A percentile compares a stretch with the other conserved stretches of the same genome.
These are phyloP conservation scores for Leucophenga montana DNA, from an alignment of 2,888 invertebrate genomes.

Conservation along the genomic window DNA sequence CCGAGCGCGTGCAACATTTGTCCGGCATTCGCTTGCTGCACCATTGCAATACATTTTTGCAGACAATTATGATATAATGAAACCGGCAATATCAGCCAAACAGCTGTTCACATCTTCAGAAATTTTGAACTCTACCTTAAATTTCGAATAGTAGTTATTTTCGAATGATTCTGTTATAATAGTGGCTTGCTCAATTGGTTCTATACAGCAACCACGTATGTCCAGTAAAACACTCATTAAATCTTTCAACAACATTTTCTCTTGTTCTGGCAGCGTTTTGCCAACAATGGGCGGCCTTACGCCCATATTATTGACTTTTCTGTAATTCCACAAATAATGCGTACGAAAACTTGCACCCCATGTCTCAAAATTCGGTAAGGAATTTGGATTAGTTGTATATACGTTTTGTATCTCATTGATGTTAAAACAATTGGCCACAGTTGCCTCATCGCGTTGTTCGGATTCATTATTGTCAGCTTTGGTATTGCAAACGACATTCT, in stretches of 20 bases:
- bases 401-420: too few relatives aligned
- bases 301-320: slow-evolving; percentile 54
- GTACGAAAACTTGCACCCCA: slow-evolving; percentile 39
- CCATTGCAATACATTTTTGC: slow-evolving; percentile 81
- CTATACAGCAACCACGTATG: slow-evolving; percentile 80
- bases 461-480: too few relatives aligned
- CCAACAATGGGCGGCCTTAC: slow-evolving; percentile 58
- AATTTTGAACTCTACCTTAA: slow-evolving; percentile 79
- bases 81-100: slow-evolving; percentile 83
- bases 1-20: slow-evolving; percentile 93
- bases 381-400: too few relatives aligned
- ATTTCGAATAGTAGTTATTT: slow-evolving; percentile 28
- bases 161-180: too few relatives aligned
- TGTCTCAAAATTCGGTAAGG: too few relatives aligned
- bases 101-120: slow-evolving; percentile 82
- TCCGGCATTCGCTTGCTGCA: slow-evolving; percentile 75
- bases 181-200: slow-evolving; percentile 72
- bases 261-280: slow-evolving; percentile 84
- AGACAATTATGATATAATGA: slow-evolving; percentile 91
- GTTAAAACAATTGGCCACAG: too few relatives aligned
- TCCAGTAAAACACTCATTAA: slow-evolving; percentile 86
- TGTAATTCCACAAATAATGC: slow-evolving; percentile 65
- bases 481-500: too few relatives aligned
- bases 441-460: too few relatives aligned
- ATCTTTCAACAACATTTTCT: slow-evolving; percentile 87